Evolutionary conservation across 2,797 vertebrate species (phyloP), one percentile per base, ranked within the genome.

Genomic region (Hipposideros larvatus): DNA sequence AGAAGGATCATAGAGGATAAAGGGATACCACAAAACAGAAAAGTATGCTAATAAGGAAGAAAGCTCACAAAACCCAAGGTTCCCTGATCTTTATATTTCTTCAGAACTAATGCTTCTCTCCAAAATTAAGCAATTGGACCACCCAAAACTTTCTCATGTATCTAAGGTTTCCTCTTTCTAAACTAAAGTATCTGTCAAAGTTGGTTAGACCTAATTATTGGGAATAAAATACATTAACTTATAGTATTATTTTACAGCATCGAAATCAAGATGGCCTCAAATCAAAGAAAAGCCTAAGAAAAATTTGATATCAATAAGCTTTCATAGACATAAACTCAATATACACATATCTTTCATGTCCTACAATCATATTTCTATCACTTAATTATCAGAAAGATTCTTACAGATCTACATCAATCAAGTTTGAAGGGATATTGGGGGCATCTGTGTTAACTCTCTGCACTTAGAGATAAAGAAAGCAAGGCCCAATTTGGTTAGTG

Each of bases 221-320:
- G 31, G 4, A 78, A 86, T 46, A 82, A 86, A 82, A 80, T 74
- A 55, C 11, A 6, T 75, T 82, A 86, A 59, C 1, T 68, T 77
- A 37, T 28, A 21, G n/a, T 57, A n/a, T 55, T 28, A 65, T 84
- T 10, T 70, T 57, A n/a, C 1, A 68, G 41, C 11, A 61, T 79
- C 59, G 66, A 77, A 96, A 65, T 71, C 19, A 87, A 15, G 21
- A 75, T 28, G 19, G 8, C 6, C 28, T 31, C 18, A 92, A 90
- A 61, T 87, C 63, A 78, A 46, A 91, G 59, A 75, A 7, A 92
- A 90, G 4, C 4, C 24, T 71, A 82, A 94, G 48, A 80, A 94
- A 71, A 61, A 16, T 16, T 24, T 73, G 31, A 2, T 68, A 51
- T 87, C 0, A 61, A 77, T 41, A 83, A 82, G 0, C 3, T 87